Base-by-base conservation (phyloP, 2,888 invertebrate species). In the Erebia ligea region DNA sequence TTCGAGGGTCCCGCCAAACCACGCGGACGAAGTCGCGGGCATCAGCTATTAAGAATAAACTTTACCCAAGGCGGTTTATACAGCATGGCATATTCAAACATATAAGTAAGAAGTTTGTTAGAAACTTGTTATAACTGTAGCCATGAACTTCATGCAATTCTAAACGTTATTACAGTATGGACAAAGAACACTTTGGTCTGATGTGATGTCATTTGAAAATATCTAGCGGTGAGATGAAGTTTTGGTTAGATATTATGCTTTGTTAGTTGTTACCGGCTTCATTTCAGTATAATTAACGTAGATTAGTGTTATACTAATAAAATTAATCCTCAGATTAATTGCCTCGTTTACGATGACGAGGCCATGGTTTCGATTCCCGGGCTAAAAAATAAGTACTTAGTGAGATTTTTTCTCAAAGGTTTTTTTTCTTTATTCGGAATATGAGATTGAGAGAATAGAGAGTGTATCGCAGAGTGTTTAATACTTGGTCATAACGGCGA, bases 41-140 rank as follows among this genome's bases (percentile, higher is more conserved):
- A n/a, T n/a, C n/a, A n/a, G n/a, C n/a, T n/a, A n/a, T 73, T 68
- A 73, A 73, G 73, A 73, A 73, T 70, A 70, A 71, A 73, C 73
- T 73, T 73, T 48, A 71, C 62, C 68, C 65, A 68, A 68, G 70
- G 67, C 72, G 70, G 73, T 73, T 73, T 70, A 65, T 68, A 73
- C 70, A 45, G 70, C 57, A 67, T 68, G 67, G 59, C 70, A 68
- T 72, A 72, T 67, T 69, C 69, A 69, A 72, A 67, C 67, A 72
- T 70, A 17, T 54, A 48, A 67, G 61, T 73, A 70, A 65, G 64
- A 70, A 73, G 68, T 73, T 73, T 70, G 61, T 68, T 68, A 73
- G 58, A 68, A 73, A 70, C 50, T 73, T 73, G 68, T 65, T 62
- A 73, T 73, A 73, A 70, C 68, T 73, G 70, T 70, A 61, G 56